Evolutionary conservation across 2,797 vertebrate genomes (phyloP).

Genomic region (Bradypus variegatus): DNA sequence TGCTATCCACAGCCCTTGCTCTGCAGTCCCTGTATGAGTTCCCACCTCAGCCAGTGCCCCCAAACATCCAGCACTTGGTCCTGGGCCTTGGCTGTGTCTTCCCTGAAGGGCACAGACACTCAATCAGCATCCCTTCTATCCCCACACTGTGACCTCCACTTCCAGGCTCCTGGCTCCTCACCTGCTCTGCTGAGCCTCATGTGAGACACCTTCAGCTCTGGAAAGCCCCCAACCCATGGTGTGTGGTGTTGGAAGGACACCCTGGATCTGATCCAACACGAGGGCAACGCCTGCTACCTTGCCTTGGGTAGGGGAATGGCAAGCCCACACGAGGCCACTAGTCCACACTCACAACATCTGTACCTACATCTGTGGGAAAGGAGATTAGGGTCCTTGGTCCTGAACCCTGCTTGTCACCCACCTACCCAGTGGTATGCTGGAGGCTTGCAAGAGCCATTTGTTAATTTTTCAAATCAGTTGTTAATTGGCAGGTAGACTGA

Average conservation of each 20-base stretch:
- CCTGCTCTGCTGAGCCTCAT: slow-evolving; percentile 77
- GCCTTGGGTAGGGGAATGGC: slow-evolving; percentile 78
- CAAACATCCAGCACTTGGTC: slow-evolving; percentile 69
- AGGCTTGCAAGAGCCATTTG: neutral
- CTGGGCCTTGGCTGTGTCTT: slow-evolving; percentile 71
- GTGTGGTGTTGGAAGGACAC: slow-evolving; percentile 76
- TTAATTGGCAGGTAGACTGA: neutral
- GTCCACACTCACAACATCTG: slow-evolving; percentile 85
- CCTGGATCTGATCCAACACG: slow-evolving; percentile 77
- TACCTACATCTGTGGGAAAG: slow-evolving; percentile 80
- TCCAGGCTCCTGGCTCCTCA: slow-evolving; percentile 52
- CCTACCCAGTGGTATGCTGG: neutral
- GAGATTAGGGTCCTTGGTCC: neutral
- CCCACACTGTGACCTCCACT: neutral
- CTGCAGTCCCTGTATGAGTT: slow-evolving; percentile 69
- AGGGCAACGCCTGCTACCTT: slow-evolving; percentile 70
- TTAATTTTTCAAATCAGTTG: neutral
- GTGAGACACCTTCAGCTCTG: slow-evolving; percentile 74
- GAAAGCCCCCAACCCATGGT: slow-evolving; percentile 71
- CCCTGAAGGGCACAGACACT: slow-evolving; percentile 63
- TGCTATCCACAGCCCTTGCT: slow-evolving; percentile 67
- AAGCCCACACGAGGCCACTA: slow-evolving; percentile 81
- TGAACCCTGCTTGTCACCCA: neutral
- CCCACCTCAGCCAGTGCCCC: slow-evolving; percentile 67
- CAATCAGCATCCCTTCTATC: neutral